phyloP scores from a whole-genome alignment of 1,140 invertebrate species.

The Plutomurus gul region DNA sequence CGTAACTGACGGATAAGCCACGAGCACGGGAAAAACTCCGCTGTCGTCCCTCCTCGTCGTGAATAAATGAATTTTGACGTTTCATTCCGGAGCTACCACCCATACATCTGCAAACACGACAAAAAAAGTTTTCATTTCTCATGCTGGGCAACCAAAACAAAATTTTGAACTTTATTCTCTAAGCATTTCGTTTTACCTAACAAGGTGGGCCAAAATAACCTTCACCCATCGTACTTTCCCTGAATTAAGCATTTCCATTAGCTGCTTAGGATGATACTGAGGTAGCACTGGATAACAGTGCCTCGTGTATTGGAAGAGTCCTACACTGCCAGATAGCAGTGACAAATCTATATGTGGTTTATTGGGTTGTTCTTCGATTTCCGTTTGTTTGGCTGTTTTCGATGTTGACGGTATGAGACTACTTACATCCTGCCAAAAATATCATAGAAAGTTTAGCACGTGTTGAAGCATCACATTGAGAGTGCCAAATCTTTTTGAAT shows the following conservation, averaged over 20 bases:
- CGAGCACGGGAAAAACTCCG: conserved; percentile 81
- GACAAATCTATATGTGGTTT: conserved; percentile 50
- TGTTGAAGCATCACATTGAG: background rate
- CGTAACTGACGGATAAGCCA: conserved; percentile 84
- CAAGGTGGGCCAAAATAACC: conserved; percentile 94
- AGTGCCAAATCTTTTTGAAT: background rate
- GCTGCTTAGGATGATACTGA: conserved; percentile 98
- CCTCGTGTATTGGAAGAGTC: conserved; percentile 52
- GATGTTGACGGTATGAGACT: conserved; percentile 35
- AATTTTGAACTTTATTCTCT: background rate
- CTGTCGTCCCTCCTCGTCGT: conserved; percentile 66
- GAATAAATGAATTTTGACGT: conserved; percentile 58
- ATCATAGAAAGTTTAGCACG: background rate
- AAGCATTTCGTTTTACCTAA: conserved; percentile 67
- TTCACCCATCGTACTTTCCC: conserved; percentile 98
- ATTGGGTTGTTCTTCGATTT: conserved; percentile 32
- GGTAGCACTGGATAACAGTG: conserved; percentile 97
- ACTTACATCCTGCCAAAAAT: conserved; percentile 43
- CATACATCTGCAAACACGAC: conserved; percentile 40
- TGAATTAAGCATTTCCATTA: conserved; percentile 98
- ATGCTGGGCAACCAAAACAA: background rate
- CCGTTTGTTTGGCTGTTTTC: conserved; percentile 5
- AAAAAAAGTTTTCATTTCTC: background rate
- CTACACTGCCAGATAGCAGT: conserved; percentile 50
- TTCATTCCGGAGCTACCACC: conserved; percentile 37